phyloP scores from a whole-genome alignment of 2,888 invertebrate species.

The Caenorhabditis doughertyi region DNA sequence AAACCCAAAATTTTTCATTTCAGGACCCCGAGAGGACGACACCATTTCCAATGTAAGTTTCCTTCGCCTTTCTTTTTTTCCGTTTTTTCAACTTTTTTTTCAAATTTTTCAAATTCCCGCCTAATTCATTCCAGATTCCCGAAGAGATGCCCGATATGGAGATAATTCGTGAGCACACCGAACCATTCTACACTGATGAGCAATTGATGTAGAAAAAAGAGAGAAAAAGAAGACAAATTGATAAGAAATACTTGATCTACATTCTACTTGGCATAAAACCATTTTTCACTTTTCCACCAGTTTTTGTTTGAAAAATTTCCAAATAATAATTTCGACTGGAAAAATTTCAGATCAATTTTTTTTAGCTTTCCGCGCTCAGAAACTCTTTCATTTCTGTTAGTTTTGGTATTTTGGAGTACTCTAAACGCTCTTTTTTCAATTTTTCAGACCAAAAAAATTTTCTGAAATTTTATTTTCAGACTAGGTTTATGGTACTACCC shows the following conservation, averaged over 20 bases:
- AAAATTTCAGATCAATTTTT: no score
- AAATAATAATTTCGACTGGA: no score
- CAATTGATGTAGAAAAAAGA: slow-evolving; percentile 51
- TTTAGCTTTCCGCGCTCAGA: no score
- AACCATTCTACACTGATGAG: slow-evolving; percentile 64
- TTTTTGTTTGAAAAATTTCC: no score
- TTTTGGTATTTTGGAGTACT: no score
- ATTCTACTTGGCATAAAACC: background rate
- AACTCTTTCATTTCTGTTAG: no score
- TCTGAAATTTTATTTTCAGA: no score
- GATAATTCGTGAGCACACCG: slow-evolving; percentile 53
- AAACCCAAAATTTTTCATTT: slow-evolving; percentile 8
- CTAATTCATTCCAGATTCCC: slow-evolving; percentile 54
- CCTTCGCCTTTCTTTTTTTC: background rate
- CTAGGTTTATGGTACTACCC: no score
- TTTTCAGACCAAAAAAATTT: no score
- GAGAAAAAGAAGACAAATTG: background rate
- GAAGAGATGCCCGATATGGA: slow-evolving; percentile 67
- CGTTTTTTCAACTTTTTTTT: background rate
- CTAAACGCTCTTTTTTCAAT: no score
- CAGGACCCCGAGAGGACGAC: slow-evolving; percentile 45
- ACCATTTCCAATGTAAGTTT: slow-evolving; percentile 55
- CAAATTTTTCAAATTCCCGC: no score
- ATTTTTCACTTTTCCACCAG: background rate
- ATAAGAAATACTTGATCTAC: background rate